Evolutionary conservation across 1,140 invertebrate genomes (phyloP).

Genomic region (Eulimnadia texana): DNA sequence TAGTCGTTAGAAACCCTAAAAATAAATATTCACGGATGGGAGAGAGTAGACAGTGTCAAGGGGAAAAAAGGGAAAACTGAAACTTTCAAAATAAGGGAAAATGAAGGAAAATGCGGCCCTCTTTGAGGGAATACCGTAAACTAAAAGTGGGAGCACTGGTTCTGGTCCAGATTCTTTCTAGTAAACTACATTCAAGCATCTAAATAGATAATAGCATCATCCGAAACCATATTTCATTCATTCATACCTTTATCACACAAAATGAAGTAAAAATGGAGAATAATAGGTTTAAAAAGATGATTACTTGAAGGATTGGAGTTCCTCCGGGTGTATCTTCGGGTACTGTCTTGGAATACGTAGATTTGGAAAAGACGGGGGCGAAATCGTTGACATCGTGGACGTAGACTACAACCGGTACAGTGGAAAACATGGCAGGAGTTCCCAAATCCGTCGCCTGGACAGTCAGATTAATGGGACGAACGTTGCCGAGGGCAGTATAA

Average conservation of each 20-base stretch:
- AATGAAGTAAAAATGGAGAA: neutral
- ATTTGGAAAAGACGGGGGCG: slow-evolving; percentile 58
- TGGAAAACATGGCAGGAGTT: slow-evolving; percentile 51
- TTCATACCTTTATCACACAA: neutral
- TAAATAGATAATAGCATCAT: neutral
- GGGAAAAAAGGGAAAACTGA: too few relatives aligned
- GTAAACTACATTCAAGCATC: too few relatives aligned
- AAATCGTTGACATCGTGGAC: slow-evolving; percentile 80
- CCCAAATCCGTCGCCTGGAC: slow-evolving; percentile 67
- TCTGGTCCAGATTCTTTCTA: too few relatives aligned
- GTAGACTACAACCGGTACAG: slow-evolving; percentile 60
- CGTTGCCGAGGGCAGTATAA: slow-evolving; percentile 27
- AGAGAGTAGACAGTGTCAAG: too few relatives aligned
- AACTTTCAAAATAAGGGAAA: too few relatives aligned
- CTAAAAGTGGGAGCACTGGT: too few relatives aligned
- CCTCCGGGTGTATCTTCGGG: slow-evolving; percentile 66
- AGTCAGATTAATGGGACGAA: slow-evolving; percentile 54
- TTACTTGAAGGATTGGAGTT: slow-evolving; percentile 58
- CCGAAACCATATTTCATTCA: neutral
- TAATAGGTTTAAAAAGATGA: slow-evolving; percentile 2
- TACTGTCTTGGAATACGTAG: slow-evolving; percentile 54
- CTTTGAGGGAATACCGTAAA: too few relatives aligned
- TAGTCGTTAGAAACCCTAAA: too few relatives aligned
- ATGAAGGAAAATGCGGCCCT: too few relatives aligned
- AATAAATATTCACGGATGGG: too few relatives aligned